phyloP scores from a whole-genome alignment of 1,140 invertebrate species.

The Platyscapa corneri region DNA sequence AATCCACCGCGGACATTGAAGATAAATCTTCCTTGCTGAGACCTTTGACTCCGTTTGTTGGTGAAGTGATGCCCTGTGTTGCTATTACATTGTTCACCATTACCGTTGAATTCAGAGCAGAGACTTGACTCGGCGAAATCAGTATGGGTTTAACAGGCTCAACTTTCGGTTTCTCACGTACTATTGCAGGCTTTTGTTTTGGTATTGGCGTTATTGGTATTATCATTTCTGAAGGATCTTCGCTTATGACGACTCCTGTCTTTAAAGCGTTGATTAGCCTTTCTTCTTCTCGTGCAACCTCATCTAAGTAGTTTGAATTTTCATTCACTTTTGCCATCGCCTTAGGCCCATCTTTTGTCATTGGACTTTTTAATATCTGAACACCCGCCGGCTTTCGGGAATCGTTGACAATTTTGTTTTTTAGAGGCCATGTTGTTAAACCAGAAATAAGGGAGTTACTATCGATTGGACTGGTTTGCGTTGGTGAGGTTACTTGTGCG shows the following conservation, averaged over 20 bases:
- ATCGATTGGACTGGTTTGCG: conserved; percentile 54
- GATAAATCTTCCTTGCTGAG: conserved; percentile 65
- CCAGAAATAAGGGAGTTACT: conserved; percentile 56
- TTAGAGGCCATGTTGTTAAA: conserved; percentile 79
- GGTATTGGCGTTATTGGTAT: background rate
- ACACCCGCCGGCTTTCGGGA: conserved; percentile 52
- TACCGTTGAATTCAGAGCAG: conserved; percentile 62
- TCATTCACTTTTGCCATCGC: background rate
- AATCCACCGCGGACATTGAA: conserved; percentile 77
- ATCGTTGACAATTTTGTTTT: conserved; percentile 75
- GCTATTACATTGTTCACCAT: conserved; percentile 62
- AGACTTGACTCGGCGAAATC: conserved; percentile 56
- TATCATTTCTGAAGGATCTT: conserved; percentile 67
- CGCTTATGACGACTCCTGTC: conserved; percentile 81
- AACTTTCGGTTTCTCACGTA: conserved; percentile 66
- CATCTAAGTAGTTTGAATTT: conserved; percentile 72
- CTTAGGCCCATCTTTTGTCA: conserved; percentile 59
- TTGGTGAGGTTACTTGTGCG: conserved; percentile 35
- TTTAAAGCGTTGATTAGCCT: conserved; percentile 85
- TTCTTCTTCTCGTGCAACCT: conserved; percentile 86
- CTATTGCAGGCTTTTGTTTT: conserved; percentile 65
- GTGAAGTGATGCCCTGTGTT: conserved; percentile 54
- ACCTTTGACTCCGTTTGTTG: conserved; percentile 53
- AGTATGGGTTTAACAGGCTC: conserved; percentile 66
- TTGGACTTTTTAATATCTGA: conserved; percentile 66